Conservation (phyloP, 1,140 invertebrate genomes). For the Heliconius nattereri region DNA sequence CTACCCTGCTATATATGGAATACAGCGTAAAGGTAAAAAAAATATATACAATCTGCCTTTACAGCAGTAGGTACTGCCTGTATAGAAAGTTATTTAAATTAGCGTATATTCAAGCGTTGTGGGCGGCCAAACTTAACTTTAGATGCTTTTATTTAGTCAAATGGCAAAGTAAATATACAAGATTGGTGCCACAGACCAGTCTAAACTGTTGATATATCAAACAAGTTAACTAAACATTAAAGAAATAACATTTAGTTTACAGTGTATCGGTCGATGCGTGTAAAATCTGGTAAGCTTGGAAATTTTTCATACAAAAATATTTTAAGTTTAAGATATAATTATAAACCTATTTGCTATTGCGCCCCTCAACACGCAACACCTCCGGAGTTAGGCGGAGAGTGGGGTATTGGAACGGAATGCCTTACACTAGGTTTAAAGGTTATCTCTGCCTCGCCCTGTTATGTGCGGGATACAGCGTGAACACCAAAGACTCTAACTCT, state of each 20-base stretch:
- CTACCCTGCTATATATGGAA: too few relatives aligned
- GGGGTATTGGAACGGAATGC: too few relatives aligned
- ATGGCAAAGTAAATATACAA: conserved; percentile 19
- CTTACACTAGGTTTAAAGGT: too few relatives aligned
- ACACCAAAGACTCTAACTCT: background rate
- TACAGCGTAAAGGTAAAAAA: too few relatives aligned
- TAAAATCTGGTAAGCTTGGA: background rate
- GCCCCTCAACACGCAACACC: too few relatives aligned
- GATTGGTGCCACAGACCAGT: conserved; percentile 5
- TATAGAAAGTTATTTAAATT: background rate
- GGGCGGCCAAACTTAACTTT: conserved; percentile 17
- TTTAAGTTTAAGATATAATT: too few relatives aligned
- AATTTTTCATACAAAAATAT: background rate
- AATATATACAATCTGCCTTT: too few relatives aligned
- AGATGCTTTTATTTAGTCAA: conserved; percentile 15
- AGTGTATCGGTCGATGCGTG: background rate
- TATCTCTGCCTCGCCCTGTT: too few relatives aligned
- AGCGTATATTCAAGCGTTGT: background rate
- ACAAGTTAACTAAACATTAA: conserved; percentile 2
- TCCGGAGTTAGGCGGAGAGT: too few relatives aligned
- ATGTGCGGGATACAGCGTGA: too few relatives aligned
- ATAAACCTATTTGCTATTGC: too few relatives aligned
- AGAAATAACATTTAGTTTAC: background rate
- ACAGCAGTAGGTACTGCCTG: background rate
- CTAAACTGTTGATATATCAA: conserved; percentile 1